Percentiles rank a stretch among this genome's conserved stretches.
Conservation (phyloP, 1,140 invertebrate species). For the Rhopalosiphum maidis region DNA sequence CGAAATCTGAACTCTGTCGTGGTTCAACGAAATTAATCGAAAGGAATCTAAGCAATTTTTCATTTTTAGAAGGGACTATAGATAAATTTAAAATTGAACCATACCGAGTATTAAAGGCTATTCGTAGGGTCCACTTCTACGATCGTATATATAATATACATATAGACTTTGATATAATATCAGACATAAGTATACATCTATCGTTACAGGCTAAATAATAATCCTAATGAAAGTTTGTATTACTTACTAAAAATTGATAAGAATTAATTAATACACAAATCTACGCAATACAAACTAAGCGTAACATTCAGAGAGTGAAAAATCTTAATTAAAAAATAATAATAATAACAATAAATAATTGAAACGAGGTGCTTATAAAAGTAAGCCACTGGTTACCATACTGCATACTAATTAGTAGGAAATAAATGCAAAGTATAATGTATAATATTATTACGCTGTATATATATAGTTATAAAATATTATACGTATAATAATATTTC, state of each 20-base stretch:
- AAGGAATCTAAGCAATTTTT: background rate
- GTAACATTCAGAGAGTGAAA: background rate
- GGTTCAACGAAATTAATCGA: background rate
- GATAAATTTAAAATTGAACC: background rate
- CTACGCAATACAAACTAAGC: background rate
- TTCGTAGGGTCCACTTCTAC: background rate
- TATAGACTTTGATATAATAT: background rate
- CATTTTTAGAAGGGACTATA: background rate
- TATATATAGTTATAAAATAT: slow-evolving; percentile 11
- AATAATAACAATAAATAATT: slow-evolving; percentile 18
- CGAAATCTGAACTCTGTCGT: background rate
- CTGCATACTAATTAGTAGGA: slow-evolving; percentile 21
- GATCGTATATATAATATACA: background rate
- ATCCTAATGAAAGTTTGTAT: background rate
- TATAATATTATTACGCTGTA: background rate
- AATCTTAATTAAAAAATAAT: slow-evolving; percentile 16
- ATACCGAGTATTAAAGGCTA: background rate
- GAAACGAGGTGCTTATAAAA: slow-evolving; percentile 18
- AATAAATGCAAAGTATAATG: slow-evolving; percentile 19
- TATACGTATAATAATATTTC: slow-evolving; percentile 10
- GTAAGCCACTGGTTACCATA: background rate
- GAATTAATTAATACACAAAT: slow-evolving; percentile 12
- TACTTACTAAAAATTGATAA: background rate
- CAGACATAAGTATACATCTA: background rate
- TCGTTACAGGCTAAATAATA: background rate